Evolutionary conservation across 1,140 invertebrate species (phyloP).

Genomic region (Latrodectus geometricus): DNA sequence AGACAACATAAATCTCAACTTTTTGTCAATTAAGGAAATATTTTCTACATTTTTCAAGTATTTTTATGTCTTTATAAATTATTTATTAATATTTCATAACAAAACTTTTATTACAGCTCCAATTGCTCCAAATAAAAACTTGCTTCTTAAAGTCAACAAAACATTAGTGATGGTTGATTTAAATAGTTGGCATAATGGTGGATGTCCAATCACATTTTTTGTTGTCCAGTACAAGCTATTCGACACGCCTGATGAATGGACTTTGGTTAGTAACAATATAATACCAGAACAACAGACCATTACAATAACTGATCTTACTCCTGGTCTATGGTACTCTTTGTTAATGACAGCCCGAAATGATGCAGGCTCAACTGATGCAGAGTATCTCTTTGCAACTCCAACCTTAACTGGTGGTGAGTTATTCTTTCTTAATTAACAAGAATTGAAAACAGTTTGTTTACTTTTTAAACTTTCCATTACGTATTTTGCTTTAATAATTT

Average conservation of each 20-base stretch:
- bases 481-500: no score
- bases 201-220: constrained; percentile 95
- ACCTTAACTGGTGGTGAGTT: constrained; percentile 72
- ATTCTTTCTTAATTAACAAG: background rate
- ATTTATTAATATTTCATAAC: no score
- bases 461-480: no score
- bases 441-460: background rate
- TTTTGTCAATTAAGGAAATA: no score
- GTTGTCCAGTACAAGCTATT: constrained; percentile 90
- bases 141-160: constrained; percentile 85
- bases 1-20: no score
- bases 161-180: constrained; percentile 92
- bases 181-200: constrained; percentile 92
- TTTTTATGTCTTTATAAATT: no score
- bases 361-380: constrained; percentile 86
- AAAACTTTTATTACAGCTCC: constrained; percentile 58
- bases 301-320: constrained; percentile 76
- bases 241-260: constrained; percentile 80
- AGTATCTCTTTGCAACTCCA: constrained; percentile 83
- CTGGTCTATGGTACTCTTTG: constrained; percentile 86
- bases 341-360: constrained; percentile 91
- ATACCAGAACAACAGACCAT: constrained; percentile 74
- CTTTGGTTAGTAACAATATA: constrained; percentile 91
- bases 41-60: no score
- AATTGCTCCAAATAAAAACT: constrained; percentile 62